A percentile compares a stretch with the other conserved stretches of the same genome.
Conservation (phyloP, 2,888 invertebrate genomes). For the Noctua janthe region DNA sequence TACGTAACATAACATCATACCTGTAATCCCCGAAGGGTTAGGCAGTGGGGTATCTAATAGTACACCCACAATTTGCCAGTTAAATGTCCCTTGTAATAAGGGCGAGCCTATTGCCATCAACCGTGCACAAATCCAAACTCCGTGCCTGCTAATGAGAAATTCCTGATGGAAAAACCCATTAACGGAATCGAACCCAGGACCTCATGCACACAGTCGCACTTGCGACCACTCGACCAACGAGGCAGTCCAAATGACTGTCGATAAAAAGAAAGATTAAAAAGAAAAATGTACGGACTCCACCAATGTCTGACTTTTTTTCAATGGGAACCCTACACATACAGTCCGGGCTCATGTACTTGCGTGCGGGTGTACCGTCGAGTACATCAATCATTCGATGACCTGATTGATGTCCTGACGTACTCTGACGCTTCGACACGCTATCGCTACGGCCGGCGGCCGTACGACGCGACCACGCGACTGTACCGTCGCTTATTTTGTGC, state of each 20-base stretch:
- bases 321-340: slow-evolving; percentile 9
- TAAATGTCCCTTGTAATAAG: neutral
- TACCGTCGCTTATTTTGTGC: slow-evolving; percentile 41
- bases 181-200: neutral
- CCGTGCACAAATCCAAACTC: no score
- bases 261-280: neutral
- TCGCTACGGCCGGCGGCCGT: slow-evolving; percentile 30
- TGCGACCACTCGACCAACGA: neutral
- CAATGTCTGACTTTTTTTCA: neutral
- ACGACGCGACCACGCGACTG: slow-evolving; percentile 32
- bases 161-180: neutral
- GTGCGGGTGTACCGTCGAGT: slow-evolving; percentile 58
- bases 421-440: slow-evolving; percentile 56
- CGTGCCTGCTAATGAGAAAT: neutral
- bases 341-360: slow-evolving; percentile 25
- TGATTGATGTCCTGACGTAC: slow-evolving; percentile 62
- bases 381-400: slow-evolving; percentile 63
- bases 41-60: neutral
- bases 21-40: neutral
- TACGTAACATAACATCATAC: neutral
- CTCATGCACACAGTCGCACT: neutral
- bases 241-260: neutral
- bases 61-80: no score
- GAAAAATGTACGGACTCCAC: neutral
- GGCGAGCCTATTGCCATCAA: neutral